These are phyloP conservation scores for Diuraphis noxia DNA, from an alignment of 1,140 invertebrate species.

Conservation along the genomic window DNA sequence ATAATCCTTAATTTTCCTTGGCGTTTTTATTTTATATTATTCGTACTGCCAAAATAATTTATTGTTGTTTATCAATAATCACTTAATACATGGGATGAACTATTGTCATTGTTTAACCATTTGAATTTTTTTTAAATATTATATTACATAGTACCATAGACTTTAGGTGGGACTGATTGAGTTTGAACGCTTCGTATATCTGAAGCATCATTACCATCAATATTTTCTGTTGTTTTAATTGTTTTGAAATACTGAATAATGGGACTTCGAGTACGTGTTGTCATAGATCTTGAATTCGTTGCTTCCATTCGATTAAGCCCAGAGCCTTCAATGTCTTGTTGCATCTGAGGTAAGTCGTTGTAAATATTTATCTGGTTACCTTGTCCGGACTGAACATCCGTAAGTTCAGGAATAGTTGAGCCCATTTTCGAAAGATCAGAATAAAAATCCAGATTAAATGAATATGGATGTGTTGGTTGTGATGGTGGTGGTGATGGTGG, in stretches of 20 bases:
- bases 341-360: neutral
- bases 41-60: neutral
- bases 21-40: neutral
- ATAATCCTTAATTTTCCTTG: neutral
- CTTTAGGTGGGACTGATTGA: neutral
- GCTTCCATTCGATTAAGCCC: neutral
- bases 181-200: too few species aligned
- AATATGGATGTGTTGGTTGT: neutral
- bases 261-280: neutral
- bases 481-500: neutral
- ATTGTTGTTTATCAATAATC: neutral
- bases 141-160: neutral
- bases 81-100: neutral
- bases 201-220: neutral
- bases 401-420: neutral
- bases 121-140: neutral
- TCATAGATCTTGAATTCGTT: neutral
- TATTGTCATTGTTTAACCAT: neutral
- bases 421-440: neutral
- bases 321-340: neutral
- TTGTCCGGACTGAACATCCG: neutral
- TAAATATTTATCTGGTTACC: neutral
- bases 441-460: neutral
- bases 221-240: neutral
- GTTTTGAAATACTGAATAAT: neutral